Percentiles rank a stretch among this genome's conserved stretches.
Conservation (phyloP, 1,140 invertebrate species). For the Ptiloglossa arizonensis region DNA sequence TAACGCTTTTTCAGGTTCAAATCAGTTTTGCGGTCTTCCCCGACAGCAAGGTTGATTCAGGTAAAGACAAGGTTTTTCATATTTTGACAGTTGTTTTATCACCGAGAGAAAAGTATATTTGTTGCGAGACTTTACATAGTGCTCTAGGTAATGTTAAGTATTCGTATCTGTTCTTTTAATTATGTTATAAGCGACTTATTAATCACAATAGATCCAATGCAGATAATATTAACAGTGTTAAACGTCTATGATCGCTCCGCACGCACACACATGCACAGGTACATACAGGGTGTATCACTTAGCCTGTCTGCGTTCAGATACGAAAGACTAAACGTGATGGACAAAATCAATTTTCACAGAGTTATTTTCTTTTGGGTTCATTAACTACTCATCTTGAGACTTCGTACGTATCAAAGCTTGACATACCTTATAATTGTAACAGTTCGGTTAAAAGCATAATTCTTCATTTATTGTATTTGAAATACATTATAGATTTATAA, state of each 20-base stretch:
- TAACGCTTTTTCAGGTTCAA: constrained; percentile 80
- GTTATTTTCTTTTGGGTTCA: no score
- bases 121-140: constrained; percentile 13
- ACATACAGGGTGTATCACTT: no score
- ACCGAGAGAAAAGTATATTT: constrained; percentile 71
- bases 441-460: no score
- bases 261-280: no score
- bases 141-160: constrained; percentile 18
- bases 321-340: no score
- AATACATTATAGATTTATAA: no score
- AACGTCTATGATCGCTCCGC: background rate
- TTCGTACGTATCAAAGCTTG: no score
- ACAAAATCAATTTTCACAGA: no score
- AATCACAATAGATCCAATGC: background rate
- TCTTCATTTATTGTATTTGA: no score
- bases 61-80: constrained; percentile 76
- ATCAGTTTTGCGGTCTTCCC: constrained; percentile 80
- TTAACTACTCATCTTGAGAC: no score
- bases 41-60: constrained; percentile 80
- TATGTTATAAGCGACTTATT: background rate
- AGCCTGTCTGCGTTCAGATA: no score
- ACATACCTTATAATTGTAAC: no score
- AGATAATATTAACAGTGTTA: background rate
- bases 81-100: constrained; percentile 65
- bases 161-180: constrained; percentile 1